A percentile compares a stretch with the other conserved stretches of the same genome.
These are phyloP conservation scores for Lymantria dispar DNA, from an alignment of 2,888 invertebrate genomes.

Conservation along the genomic window DNA sequence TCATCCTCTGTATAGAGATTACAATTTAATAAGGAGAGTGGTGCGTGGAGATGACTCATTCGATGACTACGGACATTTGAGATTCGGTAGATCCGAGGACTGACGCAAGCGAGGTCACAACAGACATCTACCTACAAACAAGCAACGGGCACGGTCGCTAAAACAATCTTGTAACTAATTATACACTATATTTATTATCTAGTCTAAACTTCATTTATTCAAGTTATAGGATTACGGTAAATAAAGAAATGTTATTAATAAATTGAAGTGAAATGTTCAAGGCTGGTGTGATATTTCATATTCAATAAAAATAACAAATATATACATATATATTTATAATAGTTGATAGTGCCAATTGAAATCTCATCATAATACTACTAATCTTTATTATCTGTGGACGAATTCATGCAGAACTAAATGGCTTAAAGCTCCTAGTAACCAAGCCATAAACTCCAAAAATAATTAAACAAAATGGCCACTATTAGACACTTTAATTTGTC, in stretches of 20 bases:
- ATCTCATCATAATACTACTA: background rate
- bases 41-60: conserved; percentile 83
- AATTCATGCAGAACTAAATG: no score
- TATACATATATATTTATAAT: background rate
- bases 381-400: no score
- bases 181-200: background rate
- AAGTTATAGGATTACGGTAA: background rate
- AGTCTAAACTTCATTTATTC: background rate
- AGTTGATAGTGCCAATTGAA: background rate
- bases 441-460: no score
- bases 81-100: conserved; percentile 85
- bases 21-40: conserved; percentile 76
- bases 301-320: conserved; percentile 2
- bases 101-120: conserved; percentile 48
- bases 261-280: conserved; percentile 45
- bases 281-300: conserved; percentile 65
- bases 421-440: no score
- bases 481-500: no score
- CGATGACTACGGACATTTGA: conserved; percentile 89
- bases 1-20: conserved; percentile 78
- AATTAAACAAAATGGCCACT: no score
- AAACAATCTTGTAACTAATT: conserved; percentile 30
- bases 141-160: conserved; percentile 24
- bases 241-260: background rate
- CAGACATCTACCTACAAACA: conserved; percentile 22